Base-by-base conservation (phyloP, 2,888 invertebrate species). In the Germaria angustata region DNA sequence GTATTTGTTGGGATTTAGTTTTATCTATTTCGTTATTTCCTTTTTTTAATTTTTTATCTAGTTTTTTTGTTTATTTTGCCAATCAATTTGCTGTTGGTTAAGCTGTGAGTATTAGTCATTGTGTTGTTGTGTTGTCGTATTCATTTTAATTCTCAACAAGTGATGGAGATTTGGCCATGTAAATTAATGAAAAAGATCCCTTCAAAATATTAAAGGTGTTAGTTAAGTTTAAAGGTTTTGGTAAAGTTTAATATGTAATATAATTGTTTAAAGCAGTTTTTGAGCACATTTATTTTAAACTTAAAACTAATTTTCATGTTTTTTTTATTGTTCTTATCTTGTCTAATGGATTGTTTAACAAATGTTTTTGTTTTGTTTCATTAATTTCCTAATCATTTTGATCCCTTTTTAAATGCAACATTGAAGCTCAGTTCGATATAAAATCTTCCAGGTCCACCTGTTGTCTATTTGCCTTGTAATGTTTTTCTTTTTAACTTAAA, bases 91-190 rank as follows among this genome's bases (percentile, higher is more conserved):
- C n/a, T 69, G 55, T 69, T 59, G 69, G 77, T 69, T 78, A 61
- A 73, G 46, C 81, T 77, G 66, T 59, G 71, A 66, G 73, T 71
- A 81, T 76, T 76, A 71, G 80, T 69, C 49, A 80, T 69, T 80
- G 69, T 76, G 76, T 81, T 72, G 59, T 72, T 72, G 61, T 72
- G 59, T 72, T 72, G 61, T 17, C 32, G 66, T 39, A 49, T 57
- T 49, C 49, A 32, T n/a, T 32, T 44, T 68, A 28, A 59, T 49
- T 66, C 32, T 20, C 39, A 68, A 34, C 68, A 68, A 59, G 41
- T 69, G 44, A 53, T 69, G 44, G 61, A 8, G 69, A 69, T 77
- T 77, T 69, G 39, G 34, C 13, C 53, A 61, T 53, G 61, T 44
- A 61, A 61, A 61, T 59, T 77, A 41, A 59, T 24, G 22, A 53